Evolutionary conservation across 2,797 vertebrate genomes (phyloP), one percentile per base, ranked within the genome.

Genomic region (Cyprinodon diabolis): DNA sequence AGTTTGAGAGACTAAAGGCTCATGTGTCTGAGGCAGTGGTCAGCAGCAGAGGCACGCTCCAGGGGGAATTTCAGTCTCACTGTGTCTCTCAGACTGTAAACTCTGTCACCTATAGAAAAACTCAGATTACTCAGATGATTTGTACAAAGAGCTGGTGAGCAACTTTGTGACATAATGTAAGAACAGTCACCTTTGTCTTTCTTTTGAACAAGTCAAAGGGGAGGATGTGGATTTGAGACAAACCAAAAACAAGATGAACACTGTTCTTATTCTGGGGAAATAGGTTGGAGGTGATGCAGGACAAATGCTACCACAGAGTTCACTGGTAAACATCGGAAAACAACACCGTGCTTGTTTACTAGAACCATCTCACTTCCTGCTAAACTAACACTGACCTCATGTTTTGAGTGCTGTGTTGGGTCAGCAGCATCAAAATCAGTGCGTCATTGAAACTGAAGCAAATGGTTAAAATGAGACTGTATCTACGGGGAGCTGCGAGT

Each of bases 361-460:
- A 14, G 11, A 45, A 14, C 9, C 5, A 45, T 65, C 45, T 65
- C 45, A 65, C 62, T 65, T 65, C 62, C n/a, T 35, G 62, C 62
- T 65, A n/a, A 65, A 9, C 62, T n/a, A 45, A 65, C 62, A n/a
- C 37, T 65, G 62, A 65, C 37, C 37, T 45, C 5, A 19, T 45
- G 40, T 6, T 65, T 65, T 65, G 37, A 43, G 62, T 65, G 43
- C 21, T 35, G 25, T 57, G 54, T 19, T 70, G 54, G 40, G 54
- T 40, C n/a, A 25, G 40, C 40, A 57, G 68, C 9, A 70, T 70
- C 40, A 57, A 56, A 70, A 57, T n/a, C n/a, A 47, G 37, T 30
- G 23, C 3, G 2, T 47, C 54, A 6, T 17, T 25, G 40, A 30
- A 47, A 13, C 43, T 25, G 52, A 56, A 25, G 23, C 43, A 43